Conservation (phyloP, 2,888 invertebrate genomes). For the Anaspis maculata region DNA sequence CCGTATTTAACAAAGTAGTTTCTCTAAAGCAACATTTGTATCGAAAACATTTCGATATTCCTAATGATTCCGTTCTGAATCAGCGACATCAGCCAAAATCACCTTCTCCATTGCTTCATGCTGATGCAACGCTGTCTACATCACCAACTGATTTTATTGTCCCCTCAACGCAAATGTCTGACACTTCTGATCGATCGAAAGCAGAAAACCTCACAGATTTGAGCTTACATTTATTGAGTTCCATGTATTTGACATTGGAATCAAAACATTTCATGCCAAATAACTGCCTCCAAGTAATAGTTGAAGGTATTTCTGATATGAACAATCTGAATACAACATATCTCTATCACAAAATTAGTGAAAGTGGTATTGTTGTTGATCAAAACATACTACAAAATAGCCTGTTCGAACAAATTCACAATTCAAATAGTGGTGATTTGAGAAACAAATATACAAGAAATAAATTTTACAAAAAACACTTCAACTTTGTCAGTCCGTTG, state of each 20-base stretch:
- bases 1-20: no score
- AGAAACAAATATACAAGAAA: neutral
- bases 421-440: neutral
- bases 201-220: no score
- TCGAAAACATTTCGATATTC: no score
- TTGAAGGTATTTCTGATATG: neutral
- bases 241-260: neutral
- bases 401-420: neutral
- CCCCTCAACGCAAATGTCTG: no score
- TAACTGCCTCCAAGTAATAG: neutral
- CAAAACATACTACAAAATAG: neutral
- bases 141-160: no score
- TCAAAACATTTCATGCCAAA: neutral
- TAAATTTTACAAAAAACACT: neutral
- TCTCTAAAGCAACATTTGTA: no score
- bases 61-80: no score
- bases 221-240: neutral
- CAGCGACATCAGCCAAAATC: no score
- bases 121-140: no score
- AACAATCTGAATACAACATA: neutral
- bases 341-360: neutral
- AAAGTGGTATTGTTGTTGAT: neutral
- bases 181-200: no score
- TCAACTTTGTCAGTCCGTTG: neutral
- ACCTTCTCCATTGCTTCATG: no score